Percentiles rank a stretch among this genome's conserved stretches.
phyloP scores from a whole-genome alignment of 1,140 invertebrate species.

The Tetramorium alpestre region DNA sequence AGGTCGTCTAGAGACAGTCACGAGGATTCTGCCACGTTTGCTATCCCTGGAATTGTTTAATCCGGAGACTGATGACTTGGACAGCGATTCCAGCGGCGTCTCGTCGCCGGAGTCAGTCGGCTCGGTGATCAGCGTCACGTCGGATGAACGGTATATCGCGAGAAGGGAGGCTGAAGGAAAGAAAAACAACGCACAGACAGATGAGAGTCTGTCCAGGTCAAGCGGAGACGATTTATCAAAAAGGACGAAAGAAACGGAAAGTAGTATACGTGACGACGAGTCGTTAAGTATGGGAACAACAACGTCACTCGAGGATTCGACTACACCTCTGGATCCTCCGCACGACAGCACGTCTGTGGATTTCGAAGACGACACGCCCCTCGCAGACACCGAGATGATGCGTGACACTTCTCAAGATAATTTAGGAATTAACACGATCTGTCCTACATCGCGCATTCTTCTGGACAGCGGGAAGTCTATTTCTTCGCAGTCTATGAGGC shows the following conservation, averaged over 20 bases:
- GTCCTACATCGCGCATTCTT: neutral
- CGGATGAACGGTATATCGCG: slow-evolving; percentile 78
- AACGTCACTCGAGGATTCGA: slow-evolving; percentile 1
- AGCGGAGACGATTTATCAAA: neutral
- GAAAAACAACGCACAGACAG: slow-evolving; percentile 28
- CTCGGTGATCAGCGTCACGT: slow-evolving; percentile 91
- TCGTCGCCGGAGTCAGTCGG: slow-evolving; percentile 95
- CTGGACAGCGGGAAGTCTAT: slow-evolving; percentile 16
- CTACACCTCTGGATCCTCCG: neutral
- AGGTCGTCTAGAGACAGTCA: slow-evolving; percentile 85
- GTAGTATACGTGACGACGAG: slow-evolving; percentile 18
- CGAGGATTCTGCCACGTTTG: slow-evolving; percentile 88
- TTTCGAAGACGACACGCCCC: neutral
- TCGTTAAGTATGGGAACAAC: neutral
- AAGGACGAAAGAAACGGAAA: slow-evolving; percentile 23
- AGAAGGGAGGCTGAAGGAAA: slow-evolving; percentile 66
- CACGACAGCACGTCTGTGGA: neutral
- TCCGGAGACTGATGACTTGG: slow-evolving; percentile 95
- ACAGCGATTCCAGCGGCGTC: slow-evolving; percentile 94
- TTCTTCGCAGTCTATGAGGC: slow-evolving; percentile 79
- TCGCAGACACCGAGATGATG: neutral
- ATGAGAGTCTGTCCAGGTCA: neutral
- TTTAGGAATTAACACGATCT: neutral
- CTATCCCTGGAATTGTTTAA: slow-evolving; percentile 94
- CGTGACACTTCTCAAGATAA: neutral